Percentiles rank a stretch among this genome's conserved stretches.
Evolutionary conservation across 64 coral and sea anemone genomes (phyloP).

Genomic region (Pachyseris speciosa): DNA sequence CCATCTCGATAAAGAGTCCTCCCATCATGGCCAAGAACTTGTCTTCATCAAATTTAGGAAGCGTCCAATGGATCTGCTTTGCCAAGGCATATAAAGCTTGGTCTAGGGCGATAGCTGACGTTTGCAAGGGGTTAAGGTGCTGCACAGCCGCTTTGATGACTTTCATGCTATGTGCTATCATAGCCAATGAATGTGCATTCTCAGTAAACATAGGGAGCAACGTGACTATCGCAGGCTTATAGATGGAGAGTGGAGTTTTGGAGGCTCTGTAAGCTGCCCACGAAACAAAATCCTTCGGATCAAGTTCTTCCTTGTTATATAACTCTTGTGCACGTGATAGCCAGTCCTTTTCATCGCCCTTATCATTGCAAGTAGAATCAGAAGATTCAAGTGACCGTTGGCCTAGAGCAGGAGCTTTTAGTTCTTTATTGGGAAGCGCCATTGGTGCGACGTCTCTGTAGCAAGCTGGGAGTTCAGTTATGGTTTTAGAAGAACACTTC

Average conservation of each 20-base stretch:
- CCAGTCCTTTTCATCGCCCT: not conserved
- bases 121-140: slow-evolving; percentile 11
- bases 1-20: too few relatives aligned
- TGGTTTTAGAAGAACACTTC: too few relatives aligned
- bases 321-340: too few relatives aligned
- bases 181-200: slow-evolving; percentile 20
- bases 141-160: not conserved
- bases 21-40: too few relatives aligned
- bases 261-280: too few relatives aligned
- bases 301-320: too few relatives aligned
- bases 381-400: not conserved
- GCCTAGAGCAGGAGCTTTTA: not conserved
- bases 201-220: slow-evolving; percentile 4
- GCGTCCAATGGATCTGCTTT: slow-evolving; percentile 28
- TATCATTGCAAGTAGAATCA: not conserved
- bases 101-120: not conserved
- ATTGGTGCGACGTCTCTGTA: too few relatives aligned
- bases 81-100: slow-evolving; percentile 19
- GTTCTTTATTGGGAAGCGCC: not conserved
- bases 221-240: too few relatives aligned
- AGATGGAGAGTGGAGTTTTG: too few relatives aligned
- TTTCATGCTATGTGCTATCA: slow-evolving; percentile 20
- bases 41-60: slow-evolving; percentile 15
- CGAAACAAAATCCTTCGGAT: too few relatives aligned
- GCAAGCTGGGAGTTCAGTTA: too few relatives aligned